Conservation (phyloP, 2,113 vertebrate species). For the Megaleporinus macrocephalus region DNA sequence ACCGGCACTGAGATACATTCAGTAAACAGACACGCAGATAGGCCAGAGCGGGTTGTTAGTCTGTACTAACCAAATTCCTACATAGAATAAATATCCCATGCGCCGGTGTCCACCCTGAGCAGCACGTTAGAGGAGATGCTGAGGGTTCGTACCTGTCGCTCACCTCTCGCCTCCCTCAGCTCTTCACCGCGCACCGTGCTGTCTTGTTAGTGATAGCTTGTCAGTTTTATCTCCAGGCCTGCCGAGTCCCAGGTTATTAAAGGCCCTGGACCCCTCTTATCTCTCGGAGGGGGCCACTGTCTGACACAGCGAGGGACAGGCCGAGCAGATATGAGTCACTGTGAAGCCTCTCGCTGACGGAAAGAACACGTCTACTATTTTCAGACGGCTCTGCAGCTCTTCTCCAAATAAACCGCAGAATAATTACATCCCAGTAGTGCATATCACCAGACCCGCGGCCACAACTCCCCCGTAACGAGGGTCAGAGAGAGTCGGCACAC, state of each 20-base stretch:
- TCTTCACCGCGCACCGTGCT: not conserved
- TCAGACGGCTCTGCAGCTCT: slow-evolving; percentile 6
- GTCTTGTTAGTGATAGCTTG: slow-evolving; percentile 6
- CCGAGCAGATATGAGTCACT: not conserved
- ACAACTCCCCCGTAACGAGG: not conserved
- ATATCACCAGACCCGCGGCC: not conserved
- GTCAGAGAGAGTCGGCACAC: not conserved
- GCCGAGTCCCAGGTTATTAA: slow-evolving; percentile 33
- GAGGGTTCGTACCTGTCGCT: not conserved
- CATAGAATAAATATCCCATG: no score
- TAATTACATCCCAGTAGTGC: slow-evolving; percentile 21
- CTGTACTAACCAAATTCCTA: no score
- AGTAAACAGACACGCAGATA: no score
- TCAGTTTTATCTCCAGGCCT: slow-evolving; percentile 41
- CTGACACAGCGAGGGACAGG: slow-evolving; percentile 8
- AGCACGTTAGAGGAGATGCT: not conserved
- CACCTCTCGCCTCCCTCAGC: not conserved
- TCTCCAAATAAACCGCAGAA: slow-evolving; percentile 15
- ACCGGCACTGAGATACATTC: no score
- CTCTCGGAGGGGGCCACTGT: not conserved
- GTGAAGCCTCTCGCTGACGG: not conserved
- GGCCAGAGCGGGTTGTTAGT: no score
- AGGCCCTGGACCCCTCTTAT: slow-evolving; percentile 45
- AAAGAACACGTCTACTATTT: not conserved
- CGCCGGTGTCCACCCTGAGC: no score